Evolutionary conservation across 2,888 invertebrate species (phyloP).

Genomic region (Dicroscelio sp.): DNA sequence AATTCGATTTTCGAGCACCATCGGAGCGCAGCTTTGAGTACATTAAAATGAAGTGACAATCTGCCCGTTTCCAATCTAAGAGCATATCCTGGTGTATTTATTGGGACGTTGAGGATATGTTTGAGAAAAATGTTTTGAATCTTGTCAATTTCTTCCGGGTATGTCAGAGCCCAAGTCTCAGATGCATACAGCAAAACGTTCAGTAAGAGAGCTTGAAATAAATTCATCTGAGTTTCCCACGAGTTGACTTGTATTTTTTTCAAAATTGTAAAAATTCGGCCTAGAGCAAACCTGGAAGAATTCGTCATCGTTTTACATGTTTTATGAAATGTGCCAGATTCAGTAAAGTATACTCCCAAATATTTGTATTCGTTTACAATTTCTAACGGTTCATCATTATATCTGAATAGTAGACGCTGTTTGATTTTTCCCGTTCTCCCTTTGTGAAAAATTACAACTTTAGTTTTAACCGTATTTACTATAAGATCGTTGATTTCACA

Average conservation of each 20-base stretch:
- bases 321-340: neutral
- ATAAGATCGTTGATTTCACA: neutral
- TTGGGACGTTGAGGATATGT: neutral
- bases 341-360: neutral
- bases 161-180: slow-evolving; percentile 22
- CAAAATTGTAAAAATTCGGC: neutral
- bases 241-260: slow-evolving; percentile 7
- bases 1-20: neutral
- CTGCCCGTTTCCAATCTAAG: neutral
- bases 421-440: no score
- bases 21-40: neutral
- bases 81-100: slow-evolving; percentile 9
- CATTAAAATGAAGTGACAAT: neutral
- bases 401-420: no score
- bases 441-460: neutral
- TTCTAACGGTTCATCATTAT: neutral
- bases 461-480: neutral
- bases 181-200: neutral
- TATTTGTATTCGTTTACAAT: slow-evolving; percentile 24
- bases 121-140: neutral
- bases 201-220: slow-evolving; percentile 12
- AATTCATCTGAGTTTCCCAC: neutral
- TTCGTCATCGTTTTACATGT: neutral
- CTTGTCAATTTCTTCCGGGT: neutral
- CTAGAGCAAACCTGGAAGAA: slow-evolving; percentile 2